Conservation (phyloP, 2,797 vertebrate genomes). For the Girardinus metallicus region DNA sequence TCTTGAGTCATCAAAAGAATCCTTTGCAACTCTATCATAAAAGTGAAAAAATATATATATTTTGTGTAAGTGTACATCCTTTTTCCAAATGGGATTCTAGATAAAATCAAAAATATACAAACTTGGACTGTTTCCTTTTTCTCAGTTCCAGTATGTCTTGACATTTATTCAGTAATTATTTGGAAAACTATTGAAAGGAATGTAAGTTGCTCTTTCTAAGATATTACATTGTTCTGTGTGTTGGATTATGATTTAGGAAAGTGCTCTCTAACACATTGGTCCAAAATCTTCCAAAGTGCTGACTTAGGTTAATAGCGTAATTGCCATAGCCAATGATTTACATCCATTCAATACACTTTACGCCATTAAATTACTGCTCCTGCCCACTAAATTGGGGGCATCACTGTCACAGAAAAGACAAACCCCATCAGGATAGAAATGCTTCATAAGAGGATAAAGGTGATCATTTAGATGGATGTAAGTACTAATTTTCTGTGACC, state of each 20-base stretch:
- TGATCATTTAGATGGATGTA: slow-evolving; percentile 1
- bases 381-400: slow-evolving; percentile 3
- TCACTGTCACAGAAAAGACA: slow-evolving; percentile 5
- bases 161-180: not conserved
- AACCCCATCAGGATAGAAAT: slow-evolving; percentile 4
- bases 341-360: slow-evolving; percentile 7
- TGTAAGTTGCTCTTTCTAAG: not conserved
- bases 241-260: not conserved
- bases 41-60: too few relatives aligned
- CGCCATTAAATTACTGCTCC: slow-evolving; percentile 6
- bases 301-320: not conserved
- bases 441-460: slow-evolving; percentile 1
- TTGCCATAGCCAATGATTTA: slow-evolving; percentile 8
- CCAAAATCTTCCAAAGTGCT: slow-evolving; percentile 3
- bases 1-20: not conserved
- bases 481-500: slow-evolving; percentile 5
- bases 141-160: not conserved
- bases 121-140: not conserved
- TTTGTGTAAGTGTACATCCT: not conserved
- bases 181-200: not conserved
- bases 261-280: not conserved
- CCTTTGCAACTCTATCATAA: not conserved
- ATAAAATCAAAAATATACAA: not conserved
- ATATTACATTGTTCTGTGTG: not conserved
- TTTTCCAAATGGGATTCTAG: not conserved